Conservation (phyloP, 2,113 vertebrate species). For the Pandion haliaetus region DNA sequence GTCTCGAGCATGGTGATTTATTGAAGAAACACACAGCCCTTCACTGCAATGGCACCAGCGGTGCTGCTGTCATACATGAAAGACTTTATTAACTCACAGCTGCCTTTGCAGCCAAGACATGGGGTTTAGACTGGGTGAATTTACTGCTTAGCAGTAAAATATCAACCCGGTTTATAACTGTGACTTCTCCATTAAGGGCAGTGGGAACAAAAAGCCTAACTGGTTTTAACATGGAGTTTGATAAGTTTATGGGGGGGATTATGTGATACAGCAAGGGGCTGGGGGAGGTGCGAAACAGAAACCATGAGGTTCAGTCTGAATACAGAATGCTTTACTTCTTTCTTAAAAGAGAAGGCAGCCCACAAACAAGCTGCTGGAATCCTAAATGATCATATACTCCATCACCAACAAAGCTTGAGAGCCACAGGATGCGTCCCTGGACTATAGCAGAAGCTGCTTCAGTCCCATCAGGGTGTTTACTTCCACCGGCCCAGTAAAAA, state of each 20-base stretch:
- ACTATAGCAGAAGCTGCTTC: not conserved
- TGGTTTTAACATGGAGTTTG: not conserved
- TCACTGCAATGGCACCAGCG: not conserved
- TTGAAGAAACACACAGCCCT: not conserved
- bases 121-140: not conserved
- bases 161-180: not conserved
- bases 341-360: not conserved
- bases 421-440: not conserved
- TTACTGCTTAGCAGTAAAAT: not conserved
- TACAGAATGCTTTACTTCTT: not conserved
- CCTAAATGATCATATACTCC: accelerated
- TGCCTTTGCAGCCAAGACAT: not conserved
- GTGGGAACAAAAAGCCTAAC: not conserved
- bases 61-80: not conserved
- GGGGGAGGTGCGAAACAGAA: not conserved
- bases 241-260: not conserved
- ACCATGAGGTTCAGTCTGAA: too few relatives aligned
- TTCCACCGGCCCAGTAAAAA: not conserved
- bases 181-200: not conserved
- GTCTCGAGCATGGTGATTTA: not conserved
- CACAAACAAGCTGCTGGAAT: not conserved
- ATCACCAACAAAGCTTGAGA: accelerated
- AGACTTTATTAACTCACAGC: not conserved
- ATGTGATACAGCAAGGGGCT: not conserved
- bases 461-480: not conserved